Evolutionary conservation across 2,888 invertebrate species (phyloP).

Genomic region (Brachypalpus laphriformis): DNA sequence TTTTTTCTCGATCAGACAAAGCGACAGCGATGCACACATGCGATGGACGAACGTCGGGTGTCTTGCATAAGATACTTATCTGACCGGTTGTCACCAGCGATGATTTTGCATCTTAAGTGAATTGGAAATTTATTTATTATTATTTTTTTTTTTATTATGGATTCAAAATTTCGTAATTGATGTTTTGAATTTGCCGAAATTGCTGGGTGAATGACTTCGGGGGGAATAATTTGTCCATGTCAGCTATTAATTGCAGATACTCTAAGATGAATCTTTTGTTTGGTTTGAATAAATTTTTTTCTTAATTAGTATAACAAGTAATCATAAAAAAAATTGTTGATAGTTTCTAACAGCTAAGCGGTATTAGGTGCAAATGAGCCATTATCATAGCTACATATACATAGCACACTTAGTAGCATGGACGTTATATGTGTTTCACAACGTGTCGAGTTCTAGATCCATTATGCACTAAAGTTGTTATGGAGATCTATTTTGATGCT

Average conservation of each 20-base stretch:
- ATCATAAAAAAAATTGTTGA: not conserved
- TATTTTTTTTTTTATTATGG: slow-evolving; percentile 8
- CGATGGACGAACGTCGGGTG: not conserved
- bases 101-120: slow-evolving; percentile 28
- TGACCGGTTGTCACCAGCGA: slow-evolving; percentile 24
- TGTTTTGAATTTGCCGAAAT: not conserved
- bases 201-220: slow-evolving; percentile 1
- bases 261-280: not conserved
- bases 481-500: not conserved
- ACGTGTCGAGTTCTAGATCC: not conserved
- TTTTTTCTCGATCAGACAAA: not conserved
- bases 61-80: slow-evolving; percentile 29
- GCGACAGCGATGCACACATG: not conserved
- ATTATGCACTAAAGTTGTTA: not conserved
- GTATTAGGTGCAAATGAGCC: not conserved
- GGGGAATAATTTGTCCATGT: not conserved
- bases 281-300: no score
- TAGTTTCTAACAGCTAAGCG: not conserved
- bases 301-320: not conserved
- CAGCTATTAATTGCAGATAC: no score
- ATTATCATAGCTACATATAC: not conserved
- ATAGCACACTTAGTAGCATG: no score
- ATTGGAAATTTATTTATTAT: slow-evolving; percentile 13
- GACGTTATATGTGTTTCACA: no score
- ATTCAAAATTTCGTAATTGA: not conserved